A percentile compares a stretch with the other conserved stretches of the same genome.
Conservation (phyloP, 1,140 invertebrate genomes). For the Drosophila santomea region DNA sequence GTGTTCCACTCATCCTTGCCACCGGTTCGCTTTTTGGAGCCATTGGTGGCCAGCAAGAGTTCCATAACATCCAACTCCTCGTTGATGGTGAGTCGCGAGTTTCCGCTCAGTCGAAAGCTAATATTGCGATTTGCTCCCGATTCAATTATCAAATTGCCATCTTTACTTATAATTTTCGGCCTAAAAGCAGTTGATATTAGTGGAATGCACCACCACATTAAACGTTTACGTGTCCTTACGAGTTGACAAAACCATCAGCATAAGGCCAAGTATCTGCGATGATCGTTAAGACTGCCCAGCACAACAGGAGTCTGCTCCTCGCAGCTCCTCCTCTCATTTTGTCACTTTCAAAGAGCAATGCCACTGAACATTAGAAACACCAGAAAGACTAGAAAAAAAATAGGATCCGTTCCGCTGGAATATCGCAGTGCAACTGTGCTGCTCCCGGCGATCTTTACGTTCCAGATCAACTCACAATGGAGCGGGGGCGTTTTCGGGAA, state of each 20-base stretch:
- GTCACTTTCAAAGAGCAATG: conserved; percentile 4
- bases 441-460: not conserved
- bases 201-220: not conserved
- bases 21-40: conserved; percentile 47
- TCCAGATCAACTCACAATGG: conserved; percentile 19
- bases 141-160: conserved; percentile 88
- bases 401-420: conserved; percentile 4
- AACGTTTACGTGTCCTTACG: conserved; percentile 47
- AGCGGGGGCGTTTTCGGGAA: conserved; percentile 26
- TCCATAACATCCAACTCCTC: conserved; percentile 86
- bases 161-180: conserved; percentile 87
- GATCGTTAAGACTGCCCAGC: conserved; percentile 1
- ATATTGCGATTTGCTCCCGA: conserved; percentile 88
- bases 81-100: conserved; percentile 87
- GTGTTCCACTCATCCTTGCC: conserved; percentile 59
- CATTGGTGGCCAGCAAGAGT: conserved; percentile 47
- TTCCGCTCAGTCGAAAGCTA: conserved; percentile 87
- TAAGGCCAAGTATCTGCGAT: conserved; percentile 2
- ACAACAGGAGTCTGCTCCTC: conserved; percentile 31
- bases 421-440: conserved; percentile 19
- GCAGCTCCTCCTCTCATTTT: conserved; percentile 36
- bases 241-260: conserved; percentile 69
- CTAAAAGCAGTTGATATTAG: conserved; percentile 70
- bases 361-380: conserved; percentile 2
- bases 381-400: not conserved